Evolutionary conservation across 2,888 invertebrate species (phyloP), one percentile per base, ranked within the genome.

Genomic region (Cyclophora punctaria): DNA sequence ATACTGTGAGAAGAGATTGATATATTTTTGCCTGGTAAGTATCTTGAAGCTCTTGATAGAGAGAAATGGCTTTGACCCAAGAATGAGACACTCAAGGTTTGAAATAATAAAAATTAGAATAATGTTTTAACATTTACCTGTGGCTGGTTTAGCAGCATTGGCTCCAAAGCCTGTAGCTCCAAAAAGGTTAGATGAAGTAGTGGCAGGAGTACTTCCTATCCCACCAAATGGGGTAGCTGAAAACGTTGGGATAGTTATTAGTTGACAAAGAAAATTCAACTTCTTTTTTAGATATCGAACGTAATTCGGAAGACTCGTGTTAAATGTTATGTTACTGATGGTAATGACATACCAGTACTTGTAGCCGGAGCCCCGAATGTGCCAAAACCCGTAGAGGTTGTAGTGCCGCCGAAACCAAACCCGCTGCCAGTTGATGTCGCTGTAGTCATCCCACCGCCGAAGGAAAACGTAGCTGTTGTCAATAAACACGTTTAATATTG

Each of bases 151-250:
- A 42, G 88, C 81, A 48, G 88, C 73, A 41, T 88, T 78, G 6
- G 67, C 69, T 34, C 89, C 90, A 63, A 90, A 90, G 3, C 79
- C 80, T 7, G 83, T 64, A 3, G 78, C 80, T 34, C 91, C 90
- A 74, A 91, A 91, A 35, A 91, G 73, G 20, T 90, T 83, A 0
- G 91, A 80, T 3, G 90, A 81, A 7, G 90, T 80, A 7, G 90
- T 82, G 3, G 89, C 79, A 44, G 90, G 82, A 6, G 90, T 79
- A 2, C 86, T 62, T 0, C 90, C 89, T 56, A 91, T 73, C 0
- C 78, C 80, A 44, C 91, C 90, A 73, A 92, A 92, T 53, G 86
- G 83, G 47, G 82, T 62, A 34, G 75, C 83, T 79, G 57, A 41
- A 59, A 59, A 44, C 2, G 20, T 20, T 20, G 20, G 20, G 20